phyloP scores from a whole-genome alignment of 2,888 invertebrate genomes.

The Criorhina ranunculi region DNA sequence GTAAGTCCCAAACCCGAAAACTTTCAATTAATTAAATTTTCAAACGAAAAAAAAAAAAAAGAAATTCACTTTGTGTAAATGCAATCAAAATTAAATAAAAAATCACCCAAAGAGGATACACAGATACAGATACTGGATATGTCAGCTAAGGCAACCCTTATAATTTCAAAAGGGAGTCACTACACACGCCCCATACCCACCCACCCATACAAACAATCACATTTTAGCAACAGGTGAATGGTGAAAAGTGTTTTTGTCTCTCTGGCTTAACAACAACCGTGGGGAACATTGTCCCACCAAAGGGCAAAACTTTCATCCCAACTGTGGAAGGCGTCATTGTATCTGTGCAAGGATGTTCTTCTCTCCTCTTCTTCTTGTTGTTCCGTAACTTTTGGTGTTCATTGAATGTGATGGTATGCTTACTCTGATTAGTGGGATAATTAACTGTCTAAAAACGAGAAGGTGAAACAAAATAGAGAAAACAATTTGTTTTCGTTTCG shows the following conservation, averaged over 20 bases:
- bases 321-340: background rate
- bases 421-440: conserved; percentile 48
- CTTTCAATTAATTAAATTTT: conserved; percentile 40
- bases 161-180: background rate
- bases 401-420: conserved; percentile 46
- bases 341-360: background rate
- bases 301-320: conserved; percentile 8
- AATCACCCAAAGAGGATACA: conserved; percentile 30
- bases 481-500: conserved; percentile 13
- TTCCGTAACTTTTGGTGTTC: conserved; percentile 13
- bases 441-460: conserved; percentile 29
- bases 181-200: background rate
- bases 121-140: conserved; percentile 50
- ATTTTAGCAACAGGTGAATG: conserved; percentile 76
- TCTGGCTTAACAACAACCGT: conserved; percentile 16
- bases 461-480: background rate
- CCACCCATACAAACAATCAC: conserved; percentile 40
- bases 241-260: conserved; percentile 53
- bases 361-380: conserved; percentile 5
- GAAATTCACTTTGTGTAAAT: conserved; percentile 7
- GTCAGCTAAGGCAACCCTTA: conserved; percentile 20
- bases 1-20: conserved; percentile 21
- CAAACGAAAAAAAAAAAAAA: conserved; percentile 10
- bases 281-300: conserved; percentile 1
- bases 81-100: background rate